Evolutionary conservation across 2,888 invertebrate species (phyloP), one percentile per base, ranked within the genome.

Genomic region (Neocrepidodera transversa): DNA sequence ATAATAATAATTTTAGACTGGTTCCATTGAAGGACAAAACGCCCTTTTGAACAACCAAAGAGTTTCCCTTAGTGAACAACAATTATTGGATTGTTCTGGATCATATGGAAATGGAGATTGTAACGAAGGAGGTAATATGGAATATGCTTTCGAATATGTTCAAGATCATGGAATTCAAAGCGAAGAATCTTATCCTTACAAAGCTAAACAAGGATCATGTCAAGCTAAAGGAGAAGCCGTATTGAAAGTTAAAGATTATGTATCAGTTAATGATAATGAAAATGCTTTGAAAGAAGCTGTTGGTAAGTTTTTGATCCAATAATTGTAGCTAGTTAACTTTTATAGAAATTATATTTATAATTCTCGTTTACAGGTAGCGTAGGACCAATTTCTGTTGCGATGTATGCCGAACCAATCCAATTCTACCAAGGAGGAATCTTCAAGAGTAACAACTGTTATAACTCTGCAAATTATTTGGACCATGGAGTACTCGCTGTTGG

Each of bases 381-480:
- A 26, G 59, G 95, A 0, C 95, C 95, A n/a, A 83, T 94, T 30
- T 85, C 92, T 10, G 89, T 93, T 51, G 93, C 92, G 72, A 92
- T 95, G 74, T 93, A 95, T 82, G 95, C 95, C 58, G 87, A 88
- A 20, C 30, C 48, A 1, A 93, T 95, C 86, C 93, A 93, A 80
- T 87, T 91, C 76, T 94, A 94, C 80, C 83, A 84, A 7, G 80
- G 82, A 68, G 92, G 91, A 38, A 86, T 95, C 54, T 95, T 93
- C 81, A 85, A 84, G 74, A 92, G 93, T 67, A 84, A 85, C 43
- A 77, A 85, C 36, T 95, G 95, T 81, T 13, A 10, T 14, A 26
- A 28, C 7, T 63, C 59, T 67, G 71, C 83, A 1, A 74, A 81
- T 18, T 78, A 83, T 62, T 81, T 94, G 36, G 92, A 95, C 80